These are phyloP conservation scores for Dendrolimus kikuchii DNA, from an alignment of 1,140 invertebrate species.

Conservation along the genomic window DNA sequence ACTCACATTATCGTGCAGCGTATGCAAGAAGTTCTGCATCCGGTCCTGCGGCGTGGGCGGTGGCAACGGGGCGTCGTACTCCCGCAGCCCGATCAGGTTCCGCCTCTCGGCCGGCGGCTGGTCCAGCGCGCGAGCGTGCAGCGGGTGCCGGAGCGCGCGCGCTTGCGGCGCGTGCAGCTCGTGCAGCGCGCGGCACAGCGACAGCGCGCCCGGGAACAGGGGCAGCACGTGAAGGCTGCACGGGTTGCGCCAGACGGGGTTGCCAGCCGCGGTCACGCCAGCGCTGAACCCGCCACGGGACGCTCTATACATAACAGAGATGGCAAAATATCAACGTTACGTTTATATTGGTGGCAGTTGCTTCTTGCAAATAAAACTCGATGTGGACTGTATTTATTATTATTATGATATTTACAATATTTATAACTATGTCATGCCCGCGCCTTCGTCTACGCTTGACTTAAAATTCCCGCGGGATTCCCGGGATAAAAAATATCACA, in stretches of 20 bases:
- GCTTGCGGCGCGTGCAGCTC: conserved; percentile 82
- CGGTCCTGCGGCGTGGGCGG: conserved; percentile 77
- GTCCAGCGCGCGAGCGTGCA: conserved; percentile 37
- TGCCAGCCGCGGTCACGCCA: conserved; percentile 81
- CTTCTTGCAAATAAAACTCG: too few relatives aligned
- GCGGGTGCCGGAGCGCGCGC: conserved; percentile 30
- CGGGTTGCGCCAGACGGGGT: conserved; percentile 88
- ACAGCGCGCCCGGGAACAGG: conserved; percentile 83
- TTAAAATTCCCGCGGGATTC: too few relatives aligned
- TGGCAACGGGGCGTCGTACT: conserved; percentile 22
- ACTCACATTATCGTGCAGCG: conserved; percentile 52
- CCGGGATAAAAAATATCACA: too few relatives aligned
- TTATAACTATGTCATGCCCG: too few relatives aligned
- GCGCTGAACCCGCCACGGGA: conserved; percentile 86
- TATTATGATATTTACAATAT: too few relatives aligned
- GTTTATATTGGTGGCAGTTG: too few relatives aligned
- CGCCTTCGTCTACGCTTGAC: too few relatives aligned
- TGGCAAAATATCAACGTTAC: too few relatives aligned
- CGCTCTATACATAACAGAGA: conserved; percentile 64
- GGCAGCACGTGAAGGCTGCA: conserved; percentile 86
- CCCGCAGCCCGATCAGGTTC: conserved; percentile 43
- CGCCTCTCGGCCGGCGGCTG: conserved; percentile 42
- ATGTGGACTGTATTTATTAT: too few relatives aligned
- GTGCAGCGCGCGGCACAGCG: conserved; percentile 84
- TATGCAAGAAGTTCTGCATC: conserved; percentile 83